These are phyloP conservation scores for Caenorhabditis sp. DNA, from an alignment of 2,888 invertebrate genomes.

Conservation along the genomic window DNA sequence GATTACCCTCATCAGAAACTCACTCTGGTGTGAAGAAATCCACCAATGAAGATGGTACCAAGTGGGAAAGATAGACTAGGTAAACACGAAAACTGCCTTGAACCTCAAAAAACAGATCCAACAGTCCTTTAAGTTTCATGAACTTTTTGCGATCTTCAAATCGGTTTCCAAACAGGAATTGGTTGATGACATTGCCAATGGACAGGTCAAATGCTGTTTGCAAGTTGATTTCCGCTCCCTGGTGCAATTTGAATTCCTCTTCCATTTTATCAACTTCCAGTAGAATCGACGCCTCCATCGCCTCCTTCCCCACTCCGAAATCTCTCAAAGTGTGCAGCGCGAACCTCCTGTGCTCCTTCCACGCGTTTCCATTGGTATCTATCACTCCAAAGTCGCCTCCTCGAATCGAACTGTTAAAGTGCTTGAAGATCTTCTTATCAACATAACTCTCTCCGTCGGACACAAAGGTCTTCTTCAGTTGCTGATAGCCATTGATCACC, in stretches of 20 bases:
- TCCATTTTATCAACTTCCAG: conserved; percentile 52
- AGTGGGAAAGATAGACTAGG: conserved; percentile 12
- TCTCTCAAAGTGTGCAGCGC: conserved; percentile 62
- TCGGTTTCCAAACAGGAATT: conserved; percentile 64
- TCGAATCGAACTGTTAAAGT: conserved; percentile 51
- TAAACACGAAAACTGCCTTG: conserved; percentile 41
- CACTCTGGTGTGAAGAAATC: conserved; percentile 46
- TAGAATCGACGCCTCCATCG: conserved; percentile 65
- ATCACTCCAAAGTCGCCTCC: conserved; percentile 62
- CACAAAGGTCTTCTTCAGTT: conserved; percentile 67
- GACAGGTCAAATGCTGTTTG: conserved; percentile 55
- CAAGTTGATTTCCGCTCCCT: conserved; percentile 29
- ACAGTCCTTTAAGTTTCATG: conserved; percentile 12
- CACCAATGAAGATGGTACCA: conserved; percentile 35
- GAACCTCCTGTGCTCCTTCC: conserved; percentile 68
- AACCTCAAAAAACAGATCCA: conserved; percentile 39
- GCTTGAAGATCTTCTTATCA: conserved; percentile 55
- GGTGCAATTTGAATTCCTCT: conserved; percentile 19
- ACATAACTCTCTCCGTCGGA: conserved; percentile 62
- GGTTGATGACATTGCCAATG: conserved; percentile 67
- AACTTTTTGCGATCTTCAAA: conserved; percentile 52
- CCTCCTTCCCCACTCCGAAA: conserved; percentile 69
- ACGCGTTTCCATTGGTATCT: conserved; percentile 63
- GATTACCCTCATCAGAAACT: background rate
- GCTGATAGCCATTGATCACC: conserved; percentile 60